These are phyloP conservation scores for Sisyra terminalis DNA, from an alignment of 2,888 invertebrate genomes.

Conservation along the genomic window DNA sequence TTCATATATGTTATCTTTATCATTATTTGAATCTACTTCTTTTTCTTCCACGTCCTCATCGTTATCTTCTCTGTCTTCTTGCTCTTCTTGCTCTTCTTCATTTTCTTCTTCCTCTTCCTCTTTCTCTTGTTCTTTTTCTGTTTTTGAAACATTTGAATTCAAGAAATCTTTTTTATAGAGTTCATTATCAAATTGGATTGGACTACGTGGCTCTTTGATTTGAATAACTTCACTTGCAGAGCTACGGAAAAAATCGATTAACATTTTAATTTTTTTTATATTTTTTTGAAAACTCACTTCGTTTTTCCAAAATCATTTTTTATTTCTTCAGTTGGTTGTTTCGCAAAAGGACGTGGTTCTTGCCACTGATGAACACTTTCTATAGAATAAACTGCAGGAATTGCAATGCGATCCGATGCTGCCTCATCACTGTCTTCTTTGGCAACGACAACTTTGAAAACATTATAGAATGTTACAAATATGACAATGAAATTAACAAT, in stretches of 20 bases:
- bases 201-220: too few relatives aligned
- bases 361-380: background rate
- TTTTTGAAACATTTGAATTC: background rate
- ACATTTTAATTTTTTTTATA: background rate
- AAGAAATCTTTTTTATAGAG: background rate
- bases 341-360: constrained; percentile 4
- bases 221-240: too few relatives aligned
- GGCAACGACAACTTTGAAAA: background rate
- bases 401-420: constrained; percentile 1
- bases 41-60: background rate
- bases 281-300: background rate
- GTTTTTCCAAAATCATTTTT: background rate
- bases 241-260: too few relatives aligned
- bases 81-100: background rate
- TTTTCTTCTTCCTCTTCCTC: background rate
- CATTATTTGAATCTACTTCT: background rate
- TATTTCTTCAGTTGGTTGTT: background rate
- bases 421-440: background rate
- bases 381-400: constrained; percentile 5
- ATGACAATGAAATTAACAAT: too few relatives aligned
- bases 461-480: too few relatives aligned
- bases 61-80: background rate
- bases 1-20: constrained; percentile 7
- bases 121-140: background rate
- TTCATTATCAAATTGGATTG: background rate